Base-by-base conservation (phyloP, 2,888 invertebrate species). In the Stenoptilia bipunctidactyla region DNA sequence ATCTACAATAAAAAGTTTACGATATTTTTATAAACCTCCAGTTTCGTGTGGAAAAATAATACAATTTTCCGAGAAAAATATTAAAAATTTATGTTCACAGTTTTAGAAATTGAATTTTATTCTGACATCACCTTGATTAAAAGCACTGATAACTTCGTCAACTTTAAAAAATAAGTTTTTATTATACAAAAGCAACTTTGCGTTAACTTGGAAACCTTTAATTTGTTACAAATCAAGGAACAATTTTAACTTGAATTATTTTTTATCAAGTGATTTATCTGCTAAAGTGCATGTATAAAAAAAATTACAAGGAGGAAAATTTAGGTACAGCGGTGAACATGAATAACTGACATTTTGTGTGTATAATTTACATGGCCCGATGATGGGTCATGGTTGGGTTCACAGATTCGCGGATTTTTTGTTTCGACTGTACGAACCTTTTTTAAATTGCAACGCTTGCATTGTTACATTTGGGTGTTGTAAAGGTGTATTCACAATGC, bases 361-460 rank as follows among this genome's bases (percentile, higher is more conserved):
- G 12, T 35, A 40, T 45, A 45, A 45, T 44, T 47, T 44, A 40
- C 41, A 42, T 40, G 9, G 30, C 6, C 30, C 9, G 30, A 10
- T n/a, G n/a, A n/a, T 30, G 15, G 38, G 43, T 46, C 46, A 48
- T 48, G 51, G 38, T 51, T 43, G 39, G 41, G 39, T 42, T 41
- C 45, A 44, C 49, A 41, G 45, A 41, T 42, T 36, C 27, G 42
- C 37, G 34, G 38, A 46, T 52, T 66, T 67, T 64, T 68, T 67
- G 62, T 64, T 56, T 47, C 53, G 58, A 53, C 58, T 56, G 57
- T 56, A 47, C 53, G 58, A 53, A 59, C 56, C 56, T 50, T 56
- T 59, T 64, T 61, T 67, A 64, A 66, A 62, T 62, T 69, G 66
- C 66, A 67, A 52, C 46, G 53, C 47, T 49, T 66, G 68, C 73